Base-by-base conservation (phyloP, 2,888 invertebrate species). In the Craniophora ligustri region DNA sequence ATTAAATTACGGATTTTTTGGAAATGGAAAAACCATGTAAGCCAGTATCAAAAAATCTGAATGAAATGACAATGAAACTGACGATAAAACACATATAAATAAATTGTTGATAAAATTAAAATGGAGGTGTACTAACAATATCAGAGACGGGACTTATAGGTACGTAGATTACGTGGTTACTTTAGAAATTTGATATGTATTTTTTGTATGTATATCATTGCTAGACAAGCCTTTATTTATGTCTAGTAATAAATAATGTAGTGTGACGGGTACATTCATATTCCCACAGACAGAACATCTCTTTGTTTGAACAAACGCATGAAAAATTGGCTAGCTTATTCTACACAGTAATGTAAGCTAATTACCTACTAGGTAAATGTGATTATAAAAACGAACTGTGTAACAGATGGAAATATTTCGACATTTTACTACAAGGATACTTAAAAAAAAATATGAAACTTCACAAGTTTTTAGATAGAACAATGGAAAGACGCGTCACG, bases 211-310 rank as follows among this genome's bases (percentile, higher is more conserved):
- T 35, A 46, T 65, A 63, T 65, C 38, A 65, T 53, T 65, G 38
- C 21, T 19, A 39, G 42, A 59, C 40, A 35, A 23, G 18, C 7
- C 59, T 44, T 31, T 5, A 63, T 65, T 63, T n/a, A n/a, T n/a
- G n/a, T 55, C 48, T 56, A 50, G 14, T 36, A 2, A 67, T 67
- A 56, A 67, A 56, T 51, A 34, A 40, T 32, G 18, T 14, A n/a
- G 2, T 32, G 14, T 59, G 58, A 59, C 47, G 16, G n/a, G 31
- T 55, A 36, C 38, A 23, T 46, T 30, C 34, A 39, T 35, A 40
- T 44, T 56, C 61, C 49, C 68, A 66, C 51, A 28, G 41, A 62
- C 32, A 30, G 13, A 15, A 32, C 34, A 32, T 31, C 32, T 36
- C 49, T 50, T 65, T 65, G 46, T 47, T 41, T 3, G 8, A 40